A percentile compares a stretch with the other conserved stretches of the same genome.
Conservation (phyloP, 2,888 invertebrate genomes). For the Epicampocera succincta region DNA sequence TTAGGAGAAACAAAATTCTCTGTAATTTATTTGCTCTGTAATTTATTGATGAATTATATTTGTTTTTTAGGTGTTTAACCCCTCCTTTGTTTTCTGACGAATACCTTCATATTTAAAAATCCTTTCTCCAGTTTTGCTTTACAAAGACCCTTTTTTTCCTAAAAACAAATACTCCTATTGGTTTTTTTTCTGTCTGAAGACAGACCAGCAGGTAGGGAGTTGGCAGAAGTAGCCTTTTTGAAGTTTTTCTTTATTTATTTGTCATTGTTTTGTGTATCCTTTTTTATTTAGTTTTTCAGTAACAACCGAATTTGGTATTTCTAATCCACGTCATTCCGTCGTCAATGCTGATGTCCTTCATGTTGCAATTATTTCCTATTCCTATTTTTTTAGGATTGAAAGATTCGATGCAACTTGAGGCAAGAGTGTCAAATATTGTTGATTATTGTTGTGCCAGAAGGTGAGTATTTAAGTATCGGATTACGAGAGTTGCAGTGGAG, state of each 20-base stretch:
- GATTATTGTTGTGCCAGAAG: too few species aligned
- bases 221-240: background rate
- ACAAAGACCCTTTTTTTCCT: constrained; percentile 8
- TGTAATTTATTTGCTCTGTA: background rate
- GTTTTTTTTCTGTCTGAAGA: background rate
- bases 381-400: constrained; percentile 39
- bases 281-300: constrained; percentile 40
- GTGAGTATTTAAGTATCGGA: too few species aligned
- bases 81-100: background rate
- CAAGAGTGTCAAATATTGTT: constrained; percentile 26
- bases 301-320: constrained; percentile 8
- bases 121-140: constrained; percentile 49
- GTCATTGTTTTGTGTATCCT: background rate
- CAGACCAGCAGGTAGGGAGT: constrained; percentile 42
- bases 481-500: too few species aligned
- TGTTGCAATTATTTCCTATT: constrained; percentile 65
- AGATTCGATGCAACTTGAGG: background rate
- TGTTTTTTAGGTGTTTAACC: constrained; percentile 8
- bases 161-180: background rate
- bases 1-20: background rate
- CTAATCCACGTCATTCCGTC: constrained; percentile 67
- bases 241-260: constrained; percentile 19
- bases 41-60: constrained; percentile 33
- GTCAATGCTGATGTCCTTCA: constrained; percentile 30
- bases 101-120: constrained; percentile 57